Base-by-base conservation (phyloP, 1,140 invertebrate species). In the Leptopilina clavipes region DNA sequence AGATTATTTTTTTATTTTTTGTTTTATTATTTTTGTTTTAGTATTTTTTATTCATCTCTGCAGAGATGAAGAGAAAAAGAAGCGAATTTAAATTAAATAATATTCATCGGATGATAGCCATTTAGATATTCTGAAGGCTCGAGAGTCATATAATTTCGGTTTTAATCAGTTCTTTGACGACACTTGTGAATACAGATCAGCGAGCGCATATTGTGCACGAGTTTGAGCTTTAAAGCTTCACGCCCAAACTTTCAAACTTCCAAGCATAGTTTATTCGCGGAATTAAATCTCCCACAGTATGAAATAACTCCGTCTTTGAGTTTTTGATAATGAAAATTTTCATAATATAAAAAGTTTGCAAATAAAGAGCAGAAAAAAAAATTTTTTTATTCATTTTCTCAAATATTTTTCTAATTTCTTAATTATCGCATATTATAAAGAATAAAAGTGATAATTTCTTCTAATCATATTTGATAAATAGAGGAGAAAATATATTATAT, bases 171-270 rank as follows among this genome's bases (percentile, higher is more conserved):
- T 7, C 48, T 52, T 52, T 52, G 14, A n/a, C n/a, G 48, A 52
- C 48, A 52, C 48, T 52, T 52, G 48, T 52, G 48, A 52, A 17
- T 52, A 52, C 6, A 52, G 48, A 52, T 17, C n/a, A 1, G 1
- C 14, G 48, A n/a, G 48, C n/a, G n/a, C n/a, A 52, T n/a, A 52
- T 52, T 52, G 48, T 52, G 48, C 48, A 52, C 11, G n/a, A 52
- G 48, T 52, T 52, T 52, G 48, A 52, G 48, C 48, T 52, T 52
- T 52, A 52, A 45, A 52, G n/a, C 48, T 17, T 52, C 48, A 52
- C 48, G 48, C 48, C n/a, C 48, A n/a, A 52, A 52, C 14, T 52
- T 52, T 52, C 48, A 52, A 52, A 52, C n/a, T 52, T 52, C 48
- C 25, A 12, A 5, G 1, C 48, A 9, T 40, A 52, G 48, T 52